Percentiles rank a stretch among this genome's conserved stretches.
These are phyloP conservation scores for Luffia ferchaultella DNA, from an alignment of 2,888 invertebrate species.

Conservation along the genomic window DNA sequence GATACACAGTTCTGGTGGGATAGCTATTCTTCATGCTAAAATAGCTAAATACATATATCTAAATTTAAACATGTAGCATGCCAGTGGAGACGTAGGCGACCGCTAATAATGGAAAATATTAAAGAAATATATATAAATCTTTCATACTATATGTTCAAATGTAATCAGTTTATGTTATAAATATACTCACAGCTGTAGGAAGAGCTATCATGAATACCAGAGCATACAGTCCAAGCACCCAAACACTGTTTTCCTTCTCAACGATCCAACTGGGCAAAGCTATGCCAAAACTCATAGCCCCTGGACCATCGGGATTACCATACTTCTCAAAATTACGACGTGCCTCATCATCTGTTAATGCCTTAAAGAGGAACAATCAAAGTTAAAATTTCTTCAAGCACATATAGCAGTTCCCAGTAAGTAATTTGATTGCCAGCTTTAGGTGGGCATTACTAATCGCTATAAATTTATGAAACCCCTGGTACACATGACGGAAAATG, in stretches of 20 bases:
- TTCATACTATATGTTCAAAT: not conserved
- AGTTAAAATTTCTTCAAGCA: no score
- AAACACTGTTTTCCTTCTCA: slow-evolving; percentile 98
- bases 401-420: no score
- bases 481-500: no score
- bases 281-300: slow-evolving; percentile 99
- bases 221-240: slow-evolving; percentile 95
- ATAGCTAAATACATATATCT: no score
- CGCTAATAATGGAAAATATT: slow-evolving; percentile 7
- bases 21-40: no score
- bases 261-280: slow-evolving; percentile 99
- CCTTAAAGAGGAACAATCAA: slow-evolving; percentile 68
- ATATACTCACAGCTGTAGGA: slow-evolving; percentile 75
- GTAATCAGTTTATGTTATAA: not conserved
- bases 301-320: slow-evolving; percentile 99
- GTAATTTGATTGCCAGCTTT: no score
- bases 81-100: no score
- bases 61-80: no score
- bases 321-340: slow-evolving; percentile 98
- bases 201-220: slow-evolving; percentile 98
- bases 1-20: no score
- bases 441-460: no score
- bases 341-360: slow-evolving; percentile 97
- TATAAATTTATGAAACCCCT: no score
- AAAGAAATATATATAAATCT: slow-evolving; percentile 6